Evolutionary conservation across 2,797 vertebrate genomes (phyloP).

Genomic region (Caiman crocodilus): DNA sequence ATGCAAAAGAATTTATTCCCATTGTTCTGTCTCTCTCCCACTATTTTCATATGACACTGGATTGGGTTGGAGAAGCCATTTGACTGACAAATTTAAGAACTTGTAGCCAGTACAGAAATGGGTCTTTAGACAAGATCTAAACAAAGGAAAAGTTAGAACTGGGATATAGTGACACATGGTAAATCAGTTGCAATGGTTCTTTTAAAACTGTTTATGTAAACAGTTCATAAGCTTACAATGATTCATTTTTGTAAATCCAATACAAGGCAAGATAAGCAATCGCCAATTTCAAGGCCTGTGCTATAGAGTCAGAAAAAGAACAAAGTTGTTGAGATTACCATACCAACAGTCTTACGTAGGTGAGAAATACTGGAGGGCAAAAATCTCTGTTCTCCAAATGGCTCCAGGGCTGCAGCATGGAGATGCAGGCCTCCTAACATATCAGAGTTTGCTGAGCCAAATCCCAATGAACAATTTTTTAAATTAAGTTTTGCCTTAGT

Average conservation of each 20-base stretch:
- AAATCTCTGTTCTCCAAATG: not conserved
- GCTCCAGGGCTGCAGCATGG: not conserved
- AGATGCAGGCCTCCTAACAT: not conserved
- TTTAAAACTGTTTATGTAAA: not conserved
- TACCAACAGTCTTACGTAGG: not conserved
- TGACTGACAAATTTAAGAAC: not conserved
- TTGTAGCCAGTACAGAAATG: accelerated
- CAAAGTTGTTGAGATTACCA: not conserved
- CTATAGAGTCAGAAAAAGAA: not conserved
- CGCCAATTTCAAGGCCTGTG: not conserved
- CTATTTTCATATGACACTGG: not conserved
- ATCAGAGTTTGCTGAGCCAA: not conserved
- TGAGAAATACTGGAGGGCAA: accelerated
- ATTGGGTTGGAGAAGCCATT: not conserved
- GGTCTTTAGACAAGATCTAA: not conserved
- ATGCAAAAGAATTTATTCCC: not conserved
- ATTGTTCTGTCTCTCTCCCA: not conserved
- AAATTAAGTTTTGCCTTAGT: not conserved
- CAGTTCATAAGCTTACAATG: not conserved
- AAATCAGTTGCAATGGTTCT: not conserved
- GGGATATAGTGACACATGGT: not conserved
- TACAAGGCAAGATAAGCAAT: not conserved
- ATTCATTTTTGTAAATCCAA: not conserved
- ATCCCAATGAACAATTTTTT: not conserved
- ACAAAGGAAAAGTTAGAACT: not conserved